Evolutionary conservation across 1,140 invertebrate genomes (phyloP).

Genomic region (Forficula auricularia): DNA sequence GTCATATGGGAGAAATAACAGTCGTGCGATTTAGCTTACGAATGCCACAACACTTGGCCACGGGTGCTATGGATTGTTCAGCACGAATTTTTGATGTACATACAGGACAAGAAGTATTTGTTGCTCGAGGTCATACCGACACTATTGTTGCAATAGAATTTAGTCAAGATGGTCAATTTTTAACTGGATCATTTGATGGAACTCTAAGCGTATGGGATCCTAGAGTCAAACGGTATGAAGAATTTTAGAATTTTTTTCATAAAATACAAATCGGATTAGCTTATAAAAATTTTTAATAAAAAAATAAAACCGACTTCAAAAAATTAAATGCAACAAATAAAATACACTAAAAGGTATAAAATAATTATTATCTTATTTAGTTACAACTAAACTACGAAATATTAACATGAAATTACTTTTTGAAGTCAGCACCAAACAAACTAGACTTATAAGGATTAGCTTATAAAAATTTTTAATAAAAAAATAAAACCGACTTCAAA

Average conservation of each 20-base stretch:
- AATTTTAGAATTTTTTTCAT: conserved; percentile 6
- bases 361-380: no score
- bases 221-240: conserved; percentile 41
- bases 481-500: no score
- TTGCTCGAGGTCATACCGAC: conserved; percentile 42
- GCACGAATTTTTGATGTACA: conserved; percentile 50
- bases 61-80: conserved; percentile 57
- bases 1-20: conserved; percentile 56
- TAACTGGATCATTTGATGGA: conserved; percentile 63
- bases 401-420: no score
- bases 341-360: no score
- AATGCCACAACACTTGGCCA: conserved; percentile 39
- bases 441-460: no score
- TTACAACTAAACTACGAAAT: no score
- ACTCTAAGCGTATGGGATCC: conserved; percentile 59
- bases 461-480: no score
- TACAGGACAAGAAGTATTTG: conserved; percentile 25
- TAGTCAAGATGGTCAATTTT: conserved; percentile 45
- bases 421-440: no score
- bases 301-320: no score
- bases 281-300: conserved; percentile 1
- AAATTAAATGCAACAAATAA: no score
- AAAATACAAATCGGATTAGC: conserved; percentile 1
- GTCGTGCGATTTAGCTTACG: conserved; percentile 43
- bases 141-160: conserved; percentile 58